Base-by-base conservation (phyloP, 2,888 invertebrate genomes). In the Pediacus dermestoides region DNA sequence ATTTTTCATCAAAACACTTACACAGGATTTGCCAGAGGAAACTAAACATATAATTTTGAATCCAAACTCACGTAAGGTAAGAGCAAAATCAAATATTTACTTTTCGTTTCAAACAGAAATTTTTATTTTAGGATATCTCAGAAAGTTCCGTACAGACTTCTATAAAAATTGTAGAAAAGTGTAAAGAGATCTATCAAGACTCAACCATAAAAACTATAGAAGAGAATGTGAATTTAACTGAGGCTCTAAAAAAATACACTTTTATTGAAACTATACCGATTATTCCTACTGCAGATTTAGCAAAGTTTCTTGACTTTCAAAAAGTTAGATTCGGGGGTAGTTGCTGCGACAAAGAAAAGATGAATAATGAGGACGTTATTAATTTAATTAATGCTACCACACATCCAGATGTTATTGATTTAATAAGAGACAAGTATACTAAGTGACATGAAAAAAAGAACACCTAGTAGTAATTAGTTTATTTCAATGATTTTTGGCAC, bases 371-470 rank as follows among this genome's bases (percentile, higher is more conserved):
- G 3, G 31, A 46, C 10, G n/a, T 4, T 18, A 4, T 15, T 44
- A 68, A 74, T 22, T 62, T 85, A 21, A 73, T 85, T 14, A 79
- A 84, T 62, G 74, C 82, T 15, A 73, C 84, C 51, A 81, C 82
- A 57, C 75, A 81, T 55, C 74, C 74, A 30, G 73, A 76, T 48
- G 75, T 81, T 27, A 74, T 85, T 50, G 70, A 63, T 42, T 56
- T 70, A 53, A 67, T 73, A 16, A 58, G 64, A 31, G 54, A 67
- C 42, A 63, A 70, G n/a, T n/a, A 7, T 18, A n/a, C n/a, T 18
- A 18, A n/a, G n/a, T n/a, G n/a, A n/a, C n/a, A n/a, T n/a, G n/a
- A n/a, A n/a, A n/a, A n/a, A n/a, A n/a, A n/a, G n/a, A n/a, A n/a
- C n/a, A n/a, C n/a, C n/a, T n/a, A n/a, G n/a, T n/a, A n/a, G n/a